These are phyloP conservation scores for Stomatorhinus walkeri DNA, from an alignment of 2,797 vertebrate genomes.

Conservation along the genomic window DNA sequence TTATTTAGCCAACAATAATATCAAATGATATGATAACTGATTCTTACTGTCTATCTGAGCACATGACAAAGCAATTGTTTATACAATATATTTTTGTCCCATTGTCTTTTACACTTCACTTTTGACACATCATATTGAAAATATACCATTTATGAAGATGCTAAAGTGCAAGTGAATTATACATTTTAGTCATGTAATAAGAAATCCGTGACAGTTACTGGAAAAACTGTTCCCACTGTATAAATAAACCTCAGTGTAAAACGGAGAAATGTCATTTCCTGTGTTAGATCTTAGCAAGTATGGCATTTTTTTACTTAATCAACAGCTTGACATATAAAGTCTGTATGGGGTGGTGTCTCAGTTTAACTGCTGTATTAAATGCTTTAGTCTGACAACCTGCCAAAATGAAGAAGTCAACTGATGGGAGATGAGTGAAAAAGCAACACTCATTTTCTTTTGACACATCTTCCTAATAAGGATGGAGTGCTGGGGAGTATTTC, in stretches of 20 bases:
- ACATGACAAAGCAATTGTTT: background rate
- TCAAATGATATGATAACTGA: slow-evolving; percentile 26
- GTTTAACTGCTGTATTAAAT: background rate
- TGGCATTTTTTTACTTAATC: background rate
- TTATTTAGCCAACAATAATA: slow-evolving; percentile 11
- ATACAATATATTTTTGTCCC: background rate
- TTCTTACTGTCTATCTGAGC: slow-evolving; percentile 12
- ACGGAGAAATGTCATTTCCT: background rate
- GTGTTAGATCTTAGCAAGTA: background rate
- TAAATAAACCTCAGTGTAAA: background rate
- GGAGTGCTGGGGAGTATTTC: background rate
- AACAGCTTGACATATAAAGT: background rate
- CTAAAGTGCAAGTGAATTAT: background rate
- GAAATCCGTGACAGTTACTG: background rate
- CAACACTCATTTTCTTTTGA: slow-evolving; percentile 6
- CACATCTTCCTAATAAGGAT: slow-evolving; percentile 16
- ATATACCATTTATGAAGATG: background rate
- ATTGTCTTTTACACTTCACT: background rate
- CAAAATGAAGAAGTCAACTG: slow-evolving; percentile 12
- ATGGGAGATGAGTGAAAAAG: background rate
- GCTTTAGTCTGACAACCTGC: slow-evolving; percentile 16
- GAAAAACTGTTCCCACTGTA: background rate
- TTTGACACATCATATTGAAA: background rate
- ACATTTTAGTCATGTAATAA: background rate
- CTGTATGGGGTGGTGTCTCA: background rate